Evolutionary conservation across 2,888 invertebrate species (phyloP).

Genomic region (Drosophila robusta): DNA sequence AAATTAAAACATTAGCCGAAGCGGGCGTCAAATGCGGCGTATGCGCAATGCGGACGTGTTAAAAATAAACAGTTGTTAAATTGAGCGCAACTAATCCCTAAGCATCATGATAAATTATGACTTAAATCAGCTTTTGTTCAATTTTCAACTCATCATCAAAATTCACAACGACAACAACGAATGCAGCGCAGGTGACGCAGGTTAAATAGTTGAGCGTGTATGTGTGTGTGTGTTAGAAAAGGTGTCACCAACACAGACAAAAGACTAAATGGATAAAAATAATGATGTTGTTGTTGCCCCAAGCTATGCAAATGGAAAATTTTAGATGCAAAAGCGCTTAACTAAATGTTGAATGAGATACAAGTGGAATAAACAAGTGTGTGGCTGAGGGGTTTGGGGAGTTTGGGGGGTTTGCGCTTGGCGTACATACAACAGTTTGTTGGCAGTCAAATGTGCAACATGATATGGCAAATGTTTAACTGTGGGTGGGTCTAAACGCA

Average conservation of each 20-base stretch:
- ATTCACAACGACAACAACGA: conserved; percentile 26
- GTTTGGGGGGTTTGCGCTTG: neutral
- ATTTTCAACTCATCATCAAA: conserved; percentile 79
- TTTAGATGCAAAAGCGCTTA: conserved; percentile 61
- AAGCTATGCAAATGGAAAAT: conserved; percentile 56
- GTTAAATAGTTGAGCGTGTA: conserved; percentile 55
- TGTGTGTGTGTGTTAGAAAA: conserved; percentile 54
- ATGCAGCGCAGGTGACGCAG: conserved; percentile 57
- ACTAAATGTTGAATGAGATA: conserved; percentile 51
- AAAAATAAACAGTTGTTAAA: conserved; percentile 80
- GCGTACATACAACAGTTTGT: conserved; percentile 15
- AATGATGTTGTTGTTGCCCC: conserved; percentile 45
- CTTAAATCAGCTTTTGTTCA: conserved; percentile 81
- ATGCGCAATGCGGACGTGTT: conserved; percentile 73
- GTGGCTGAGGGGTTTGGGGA: neutral
- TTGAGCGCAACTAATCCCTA: conserved; percentile 76
- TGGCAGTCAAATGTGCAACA: conserved; percentile 64
- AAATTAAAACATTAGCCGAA: conserved; percentile 74
- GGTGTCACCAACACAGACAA: conserved; percentile 67
- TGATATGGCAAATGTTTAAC: conserved; percentile 60
- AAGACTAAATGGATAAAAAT: conserved; percentile 69
- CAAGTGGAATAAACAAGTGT: conserved; percentile 8
- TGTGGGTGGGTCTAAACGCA: conserved; percentile 40
- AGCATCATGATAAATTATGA: conserved; percentile 78
- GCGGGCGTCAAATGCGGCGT: conserved; percentile 48